A percentile compares a stretch with the other conserved stretches of the same genome.
Evolutionary conservation across 37 sponge, comb jelly and placozoan species (phyloP).

Genomic region (Trichoplax adhaerens): DNA sequence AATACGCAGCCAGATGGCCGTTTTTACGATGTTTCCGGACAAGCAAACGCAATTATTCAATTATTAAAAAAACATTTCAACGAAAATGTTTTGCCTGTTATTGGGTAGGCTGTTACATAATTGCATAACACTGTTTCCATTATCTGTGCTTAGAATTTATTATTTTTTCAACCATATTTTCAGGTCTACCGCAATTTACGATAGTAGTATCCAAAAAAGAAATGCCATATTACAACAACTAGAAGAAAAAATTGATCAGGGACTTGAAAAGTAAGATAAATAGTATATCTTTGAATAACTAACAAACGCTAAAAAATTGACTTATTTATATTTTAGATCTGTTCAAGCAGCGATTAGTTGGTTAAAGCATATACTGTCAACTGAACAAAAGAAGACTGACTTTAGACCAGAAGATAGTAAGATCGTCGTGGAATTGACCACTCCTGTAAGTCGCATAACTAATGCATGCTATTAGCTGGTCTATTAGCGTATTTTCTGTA

Average conservation of each 20-base stretch:
- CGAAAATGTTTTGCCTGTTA: constrained; percentile 39
- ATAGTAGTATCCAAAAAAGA: constrained; percentile 38
- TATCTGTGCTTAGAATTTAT: no score
- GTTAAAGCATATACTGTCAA: constrained; percentile 26
- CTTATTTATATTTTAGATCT: constrained; percentile 14
- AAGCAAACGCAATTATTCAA: constrained; percentile 43
- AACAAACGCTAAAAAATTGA: not conserved
- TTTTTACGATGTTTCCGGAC: constrained; percentile 38
- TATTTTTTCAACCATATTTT: not conserved
- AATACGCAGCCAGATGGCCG: constrained; percentile 30
- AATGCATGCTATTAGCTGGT: no score
- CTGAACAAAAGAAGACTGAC: constrained; percentile 70
- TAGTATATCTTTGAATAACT: constrained; percentile 1
- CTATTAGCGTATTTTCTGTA: no score
- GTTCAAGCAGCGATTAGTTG: constrained; percentile 28
- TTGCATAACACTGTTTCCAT: no score
- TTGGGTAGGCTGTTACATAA: constrained; percentile 25
- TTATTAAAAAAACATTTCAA: constrained; percentile 68
- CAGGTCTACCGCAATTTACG: constrained; percentile 42
- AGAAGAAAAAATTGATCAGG: constrained; percentile 61
- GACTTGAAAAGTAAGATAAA: constrained; percentile 37
- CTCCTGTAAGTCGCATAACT: constrained; percentile 1
- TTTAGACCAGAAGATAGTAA: constrained; percentile 48
- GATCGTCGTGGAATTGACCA: not conserved
- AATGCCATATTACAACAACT: constrained; percentile 22